Base-by-base conservation (phyloP, 2,797 vertebrate genomes). In the Neopelma chrysocephalum region DNA sequence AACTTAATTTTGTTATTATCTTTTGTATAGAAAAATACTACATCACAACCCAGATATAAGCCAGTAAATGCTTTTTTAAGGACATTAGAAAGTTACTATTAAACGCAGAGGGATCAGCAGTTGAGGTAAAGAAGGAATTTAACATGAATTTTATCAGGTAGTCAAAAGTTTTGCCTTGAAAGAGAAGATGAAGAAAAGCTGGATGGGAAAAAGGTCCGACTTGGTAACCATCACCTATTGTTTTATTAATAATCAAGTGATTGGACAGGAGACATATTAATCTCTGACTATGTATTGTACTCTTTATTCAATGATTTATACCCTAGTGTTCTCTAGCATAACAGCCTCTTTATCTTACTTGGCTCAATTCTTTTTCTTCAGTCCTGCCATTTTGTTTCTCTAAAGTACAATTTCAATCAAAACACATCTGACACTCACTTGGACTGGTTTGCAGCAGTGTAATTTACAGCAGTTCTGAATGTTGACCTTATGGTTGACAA, bases 381-480 rank as follows among this genome's bases (percentile, higher is more conserved):
- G 34, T 71, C 38, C 76, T 61, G 31, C 15, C 61, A 43, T 69
- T 90, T 93, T 64, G 10, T 32, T 91, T 86, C 31, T 86, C 26
- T 81, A 75, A 68, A 1, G 1, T 57, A 14, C 50, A 81, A 47
- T 94, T 94, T 94, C 50, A 53, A 54, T 61, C 15, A 88, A 88
- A 88, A 83, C 12, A 71, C 21, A 75, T 88, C 42, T 90, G 85
- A 86, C 61, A 81, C 13, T 83, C 57, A 40, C 64, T 93, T 31
- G 15, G 57, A 38, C 53, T 90, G 72, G 83, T 88, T 93, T 94
- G 86, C 57, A 91, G 42, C 20, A 42, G 53, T 81, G 47, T 90
- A 90, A 94, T 93, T 95, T 88, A 47, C 11, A 71, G 61, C 27
- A 40, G 25, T 95, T 89, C 79, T 15, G 26, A 81, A 87, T 69